phyloP scores from a whole-genome alignment of 2,888 invertebrate genomes.

The Cyaniris semiargus region DNA sequence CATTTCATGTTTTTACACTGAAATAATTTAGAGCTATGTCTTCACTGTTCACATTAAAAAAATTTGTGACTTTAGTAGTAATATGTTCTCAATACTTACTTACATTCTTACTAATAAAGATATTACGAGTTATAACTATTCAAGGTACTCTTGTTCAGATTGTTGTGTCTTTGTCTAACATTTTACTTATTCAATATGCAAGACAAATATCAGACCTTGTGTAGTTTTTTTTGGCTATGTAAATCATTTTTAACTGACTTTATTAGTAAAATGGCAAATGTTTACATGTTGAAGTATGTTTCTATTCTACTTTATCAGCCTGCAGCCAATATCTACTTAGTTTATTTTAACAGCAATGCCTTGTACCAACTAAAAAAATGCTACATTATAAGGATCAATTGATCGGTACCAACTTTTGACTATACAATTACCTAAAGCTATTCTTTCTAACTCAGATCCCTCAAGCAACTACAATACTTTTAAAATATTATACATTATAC shows the following conservation, averaged over 20 bases:
- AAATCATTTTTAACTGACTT: too few species aligned
- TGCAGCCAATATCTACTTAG: background rate
- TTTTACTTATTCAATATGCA: too few species aligned
- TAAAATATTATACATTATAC: conserved; percentile 11
- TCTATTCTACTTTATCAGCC: background rate
- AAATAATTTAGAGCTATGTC: background rate
- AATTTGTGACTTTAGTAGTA: too few species aligned
- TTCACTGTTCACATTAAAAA: background rate
- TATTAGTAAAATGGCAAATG: background rate
- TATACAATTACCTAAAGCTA: conserved; percentile 7
- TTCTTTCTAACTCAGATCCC: conserved; percentile 1
- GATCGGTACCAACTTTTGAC: background rate
- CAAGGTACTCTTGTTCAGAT: too few species aligned
- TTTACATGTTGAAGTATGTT: background rate
- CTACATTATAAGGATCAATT: background rate
- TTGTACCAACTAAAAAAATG: background rate
- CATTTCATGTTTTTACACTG: background rate
- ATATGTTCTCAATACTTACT: too few species aligned
- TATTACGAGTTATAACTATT: too few species aligned
- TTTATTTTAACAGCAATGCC: background rate
- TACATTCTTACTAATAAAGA: too few species aligned
- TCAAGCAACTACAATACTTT: background rate
- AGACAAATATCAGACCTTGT: too few species aligned
- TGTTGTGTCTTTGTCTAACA: too few species aligned
- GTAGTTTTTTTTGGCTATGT: too few species aligned